phyloP scores from a whole-genome alignment of 2,113 vertebrate genomes.

The Megatriorchis doriae region DNA sequence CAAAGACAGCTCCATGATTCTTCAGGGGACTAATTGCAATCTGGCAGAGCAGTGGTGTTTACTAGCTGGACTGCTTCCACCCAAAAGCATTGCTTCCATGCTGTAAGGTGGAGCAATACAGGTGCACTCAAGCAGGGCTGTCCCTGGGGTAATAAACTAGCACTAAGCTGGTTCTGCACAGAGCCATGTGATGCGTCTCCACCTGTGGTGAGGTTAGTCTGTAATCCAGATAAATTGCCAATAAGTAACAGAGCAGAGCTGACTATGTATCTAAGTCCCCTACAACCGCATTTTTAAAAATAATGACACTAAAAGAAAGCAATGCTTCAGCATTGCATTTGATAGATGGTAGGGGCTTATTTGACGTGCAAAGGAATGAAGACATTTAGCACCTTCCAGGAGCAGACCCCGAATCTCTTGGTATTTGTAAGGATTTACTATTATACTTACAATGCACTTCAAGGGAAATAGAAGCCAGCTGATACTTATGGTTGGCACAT shows the following conservation, averaged over 20 bases:
- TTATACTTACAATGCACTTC: slow-evolving; percentile 3
- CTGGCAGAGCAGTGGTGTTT: neutral
- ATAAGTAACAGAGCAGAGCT: neutral
- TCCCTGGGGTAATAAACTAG: neutral
- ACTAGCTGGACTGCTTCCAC: neutral
- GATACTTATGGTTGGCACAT: neutral
- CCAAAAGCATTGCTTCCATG: neutral
- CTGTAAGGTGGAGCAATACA: neutral
- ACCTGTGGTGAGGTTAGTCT: neutral
- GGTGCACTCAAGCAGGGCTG: neutral
- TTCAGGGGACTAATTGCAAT: neutral
- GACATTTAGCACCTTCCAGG: neutral
- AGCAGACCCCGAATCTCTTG: neutral
- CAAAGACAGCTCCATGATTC: neutral
- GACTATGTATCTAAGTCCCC: neutral
- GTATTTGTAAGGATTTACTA: neutral
- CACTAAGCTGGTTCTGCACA: neutral
- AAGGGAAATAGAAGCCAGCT: neutral
- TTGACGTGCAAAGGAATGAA: neutral
- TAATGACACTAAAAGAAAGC: neutral
- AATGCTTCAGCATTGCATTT: neutral
- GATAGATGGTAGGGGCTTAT: neutral
- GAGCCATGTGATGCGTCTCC: neutral
- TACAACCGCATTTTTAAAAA: neutral
- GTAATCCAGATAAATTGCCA: slow-evolving; percentile 7